A percentile compares a stretch with the other conserved stretches of the same genome.
These are phyloP conservation scores for Echinops telfairi DNA, from an alignment of 2,113 vertebrate species.

Conservation along the genomic window DNA sequence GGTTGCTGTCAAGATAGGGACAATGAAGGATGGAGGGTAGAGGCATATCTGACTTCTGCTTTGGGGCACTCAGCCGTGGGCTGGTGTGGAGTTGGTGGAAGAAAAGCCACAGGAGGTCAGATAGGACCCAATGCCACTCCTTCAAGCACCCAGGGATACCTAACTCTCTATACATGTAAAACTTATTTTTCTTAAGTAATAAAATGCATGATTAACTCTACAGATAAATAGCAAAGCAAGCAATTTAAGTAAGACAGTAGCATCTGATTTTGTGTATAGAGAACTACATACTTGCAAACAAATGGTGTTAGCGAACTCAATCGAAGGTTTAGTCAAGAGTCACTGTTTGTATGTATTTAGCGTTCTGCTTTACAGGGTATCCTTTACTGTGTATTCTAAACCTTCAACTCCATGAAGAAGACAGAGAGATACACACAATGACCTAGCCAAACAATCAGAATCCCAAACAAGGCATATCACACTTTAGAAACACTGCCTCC, in stretches of 20 bases:
- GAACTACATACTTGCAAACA: not conserved
- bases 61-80: too few species aligned
- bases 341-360: not conserved
- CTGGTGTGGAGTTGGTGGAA: too few species aligned
- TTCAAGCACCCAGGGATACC: not conserved
- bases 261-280: not conserved
- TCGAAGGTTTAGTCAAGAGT: not conserved
- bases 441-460: not conserved
- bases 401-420: not conserved
- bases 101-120: too few species aligned
- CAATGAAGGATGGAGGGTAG: too few species aligned
- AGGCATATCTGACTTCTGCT: too few species aligned
- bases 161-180: not conserved
- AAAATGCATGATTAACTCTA: not conserved
- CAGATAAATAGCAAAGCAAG: slow-evolving; percentile 5
- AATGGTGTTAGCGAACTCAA: not conserved
- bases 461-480: not conserved
- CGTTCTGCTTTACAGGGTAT: not conserved
- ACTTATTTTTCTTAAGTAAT: not conserved
- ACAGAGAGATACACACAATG: not conserved
- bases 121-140: too few species aligned
- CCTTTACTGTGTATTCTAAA: not conserved
- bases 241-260: too few species aligned
- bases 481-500: not conserved
- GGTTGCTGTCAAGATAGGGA: too few species aligned